Percentiles rank a stretch among this genome's conserved stretches.
phyloP scores from a whole-genome alignment of 2,888 invertebrate genomes.

The Agonopterix alstromeriana region DNA sequence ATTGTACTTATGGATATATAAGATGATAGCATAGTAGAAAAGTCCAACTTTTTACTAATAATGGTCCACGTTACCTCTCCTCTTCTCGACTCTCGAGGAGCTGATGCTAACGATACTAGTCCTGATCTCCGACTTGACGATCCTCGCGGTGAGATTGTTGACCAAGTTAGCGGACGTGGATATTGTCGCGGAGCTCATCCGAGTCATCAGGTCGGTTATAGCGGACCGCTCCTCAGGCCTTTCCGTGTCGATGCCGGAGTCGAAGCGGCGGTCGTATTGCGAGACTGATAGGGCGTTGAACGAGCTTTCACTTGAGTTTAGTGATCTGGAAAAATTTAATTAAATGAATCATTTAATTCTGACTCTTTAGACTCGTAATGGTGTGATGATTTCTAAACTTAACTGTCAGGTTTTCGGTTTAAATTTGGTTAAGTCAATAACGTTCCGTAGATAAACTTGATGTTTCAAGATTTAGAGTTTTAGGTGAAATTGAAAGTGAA shows the following conservation, averaged over 20 bases:
- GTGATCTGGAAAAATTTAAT: conserved; percentile 18
- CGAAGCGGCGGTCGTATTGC: conserved; percentile 41
- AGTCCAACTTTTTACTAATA: no score
- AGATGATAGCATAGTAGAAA: no score
- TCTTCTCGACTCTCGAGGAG: conserved; percentile 61
- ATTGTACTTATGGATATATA: no score
- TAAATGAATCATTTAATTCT: no score
- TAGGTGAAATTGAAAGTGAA: no score
- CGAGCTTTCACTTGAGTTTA: conserved; percentile 64
- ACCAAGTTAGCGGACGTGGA: conserved; percentile 51
- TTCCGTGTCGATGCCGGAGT: conserved; percentile 51
- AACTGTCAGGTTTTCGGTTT: no score
- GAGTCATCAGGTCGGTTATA: conserved; percentile 58
- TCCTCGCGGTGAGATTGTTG: conserved; percentile 50
- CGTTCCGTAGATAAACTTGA: no score
- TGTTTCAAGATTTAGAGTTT: no score
- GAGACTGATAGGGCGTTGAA: conserved; percentile 58
- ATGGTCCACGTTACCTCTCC: conserved; percentile 23
- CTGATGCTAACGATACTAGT: conserved; percentile 64
- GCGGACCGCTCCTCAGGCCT: conserved; percentile 42
- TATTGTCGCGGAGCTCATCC: conserved; percentile 62
- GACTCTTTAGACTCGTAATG: no score
- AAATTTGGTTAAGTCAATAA: no score
- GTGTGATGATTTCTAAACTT: no score
- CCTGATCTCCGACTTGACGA: conserved; percentile 58